Evolutionary conservation across 1,140 invertebrate genomes (phyloP).

Genomic region (Melitaea cinxia): DNA sequence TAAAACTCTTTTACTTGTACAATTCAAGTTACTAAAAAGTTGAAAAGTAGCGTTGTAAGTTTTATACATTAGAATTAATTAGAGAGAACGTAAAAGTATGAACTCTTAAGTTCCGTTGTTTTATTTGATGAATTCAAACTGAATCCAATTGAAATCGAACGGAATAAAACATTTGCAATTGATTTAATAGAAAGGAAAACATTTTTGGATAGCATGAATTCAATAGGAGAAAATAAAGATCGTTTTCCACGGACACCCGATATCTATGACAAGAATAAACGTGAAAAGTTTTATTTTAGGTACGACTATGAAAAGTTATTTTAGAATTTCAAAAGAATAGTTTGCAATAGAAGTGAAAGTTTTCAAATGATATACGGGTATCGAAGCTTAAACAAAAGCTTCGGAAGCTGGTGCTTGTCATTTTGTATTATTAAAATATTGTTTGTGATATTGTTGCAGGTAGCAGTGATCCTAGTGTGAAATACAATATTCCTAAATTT

Average conservation of each 20-base stretch:
- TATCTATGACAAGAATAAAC: not conserved
- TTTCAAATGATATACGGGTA: no score
- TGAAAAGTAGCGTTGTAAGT: no score
- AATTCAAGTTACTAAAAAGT: no score
- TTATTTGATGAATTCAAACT: not conserved
- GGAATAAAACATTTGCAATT: not conserved
- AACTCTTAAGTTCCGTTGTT: no score
- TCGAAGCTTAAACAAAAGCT: no score
- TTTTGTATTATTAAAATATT: not conserved
- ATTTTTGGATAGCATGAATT: not conserved
- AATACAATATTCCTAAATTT: constrained; percentile 34
- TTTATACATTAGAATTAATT: no score
- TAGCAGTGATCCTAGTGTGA: constrained; percentile 57
- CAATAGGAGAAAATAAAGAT: not conserved
- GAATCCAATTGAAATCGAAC: not conserved
- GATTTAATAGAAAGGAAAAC: not conserved
- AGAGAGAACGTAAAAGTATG: no score
- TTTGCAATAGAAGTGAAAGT: not conserved
- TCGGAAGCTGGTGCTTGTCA: no score
- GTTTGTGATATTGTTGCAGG: constrained; percentile 42
- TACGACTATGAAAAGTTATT: not conserved
- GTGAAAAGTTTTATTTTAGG: not conserved
- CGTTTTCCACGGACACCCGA: not conserved
- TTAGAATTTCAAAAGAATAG: not conserved
- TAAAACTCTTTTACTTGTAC: no score